Percentiles rank a stretch among this genome's conserved stretches.
Evolutionary conservation across 2,888 invertebrate species (phyloP).

Genomic region (Dolichomitus sp.): DNA sequence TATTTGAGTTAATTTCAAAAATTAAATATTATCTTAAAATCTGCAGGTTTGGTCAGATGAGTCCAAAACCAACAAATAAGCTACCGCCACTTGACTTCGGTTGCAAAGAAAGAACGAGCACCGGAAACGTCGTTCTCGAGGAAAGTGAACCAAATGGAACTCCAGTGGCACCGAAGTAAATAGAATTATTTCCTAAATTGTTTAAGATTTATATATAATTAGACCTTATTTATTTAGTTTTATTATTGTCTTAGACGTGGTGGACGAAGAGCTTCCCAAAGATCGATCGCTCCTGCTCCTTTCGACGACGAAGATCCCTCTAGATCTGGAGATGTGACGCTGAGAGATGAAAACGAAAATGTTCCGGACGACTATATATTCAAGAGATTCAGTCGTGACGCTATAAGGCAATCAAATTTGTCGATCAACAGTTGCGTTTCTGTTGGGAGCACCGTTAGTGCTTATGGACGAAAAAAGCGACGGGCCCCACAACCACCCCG

Average conservation of each 20-base stretch:
- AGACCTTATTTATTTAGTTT: slow-evolving; percentile 12
- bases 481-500: slow-evolving; percentile 89
- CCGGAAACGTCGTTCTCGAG: slow-evolving; percentile 65
- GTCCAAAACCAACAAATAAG: slow-evolving; percentile 78
- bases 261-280: slow-evolving; percentile 79
- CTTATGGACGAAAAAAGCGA: slow-evolving; percentile 89
- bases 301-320: slow-evolving; percentile 64
- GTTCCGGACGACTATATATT: slow-evolving; percentile 79
- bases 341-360: slow-evolving; percentile 82
- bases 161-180: slow-evolving; percentile 79
- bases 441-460: slow-evolving; percentile 86
- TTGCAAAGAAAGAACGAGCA: slow-evolving; percentile 70
- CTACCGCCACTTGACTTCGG: slow-evolving; percentile 78
- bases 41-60: slow-evolving; percentile 80
- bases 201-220: not conserved
- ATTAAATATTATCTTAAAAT: not conserved
- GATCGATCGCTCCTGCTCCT: slow-evolving; percentile 66
- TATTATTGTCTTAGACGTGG: slow-evolving; percentile 73
- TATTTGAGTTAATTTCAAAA: not conserved
- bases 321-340: slow-evolving; percentile 68
- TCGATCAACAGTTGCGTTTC: slow-evolving; percentile 83
- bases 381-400: slow-evolving; percentile 80
- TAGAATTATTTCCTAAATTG: not conserved
- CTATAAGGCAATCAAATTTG: slow-evolving; percentile 81
- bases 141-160: slow-evolving; percentile 73